A percentile compares a stretch with the other conserved stretches of the same genome.
Evolutionary conservation across 2,888 invertebrate species (phyloP).

Genomic region (Ditula angustiorana): DNA sequence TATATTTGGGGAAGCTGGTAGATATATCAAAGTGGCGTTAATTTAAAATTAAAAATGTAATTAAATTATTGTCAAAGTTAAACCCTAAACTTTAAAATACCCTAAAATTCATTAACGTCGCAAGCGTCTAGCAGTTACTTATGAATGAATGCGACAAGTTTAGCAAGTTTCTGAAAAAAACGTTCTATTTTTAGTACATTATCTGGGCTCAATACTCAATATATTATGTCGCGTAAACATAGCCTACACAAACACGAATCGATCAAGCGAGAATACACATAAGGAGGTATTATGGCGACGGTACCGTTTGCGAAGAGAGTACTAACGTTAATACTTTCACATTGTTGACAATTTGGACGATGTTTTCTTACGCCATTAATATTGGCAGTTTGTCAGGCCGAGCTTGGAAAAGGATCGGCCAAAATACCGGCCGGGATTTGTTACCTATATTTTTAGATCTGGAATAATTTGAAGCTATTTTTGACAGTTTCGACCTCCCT

Average conservation of each 20-base stretch:
- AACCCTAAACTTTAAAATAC: no score
- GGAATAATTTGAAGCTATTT: not conserved
- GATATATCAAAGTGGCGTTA: no score
- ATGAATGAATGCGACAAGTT: no score
- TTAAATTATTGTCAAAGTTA: no score
- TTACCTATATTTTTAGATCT: no score
- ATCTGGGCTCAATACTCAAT: not conserved
- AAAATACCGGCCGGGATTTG: no score
- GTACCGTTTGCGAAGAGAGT: not conserved
- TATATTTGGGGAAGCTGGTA: no score
- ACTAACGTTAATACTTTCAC: not conserved
- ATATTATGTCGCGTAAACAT: not conserved
- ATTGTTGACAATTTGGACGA: not conserved
- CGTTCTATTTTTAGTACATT: constrained; percentile 1
- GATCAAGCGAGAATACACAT: constrained; percentile 9
- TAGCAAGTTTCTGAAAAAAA: not conserved
- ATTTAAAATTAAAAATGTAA: no score
- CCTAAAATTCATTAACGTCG: no score
- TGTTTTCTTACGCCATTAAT: not conserved
- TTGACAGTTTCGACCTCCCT: no score
- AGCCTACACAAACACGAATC: constrained; percentile 18
- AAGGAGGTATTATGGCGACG: constrained; percentile 4
- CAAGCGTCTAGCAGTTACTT: no score
- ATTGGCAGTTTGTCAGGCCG: not conserved
- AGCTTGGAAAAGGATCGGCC: not conserved